phyloP scores from a whole-genome alignment of 1,140 invertebrate genomes.

The Bombus consobrinus region DNA sequence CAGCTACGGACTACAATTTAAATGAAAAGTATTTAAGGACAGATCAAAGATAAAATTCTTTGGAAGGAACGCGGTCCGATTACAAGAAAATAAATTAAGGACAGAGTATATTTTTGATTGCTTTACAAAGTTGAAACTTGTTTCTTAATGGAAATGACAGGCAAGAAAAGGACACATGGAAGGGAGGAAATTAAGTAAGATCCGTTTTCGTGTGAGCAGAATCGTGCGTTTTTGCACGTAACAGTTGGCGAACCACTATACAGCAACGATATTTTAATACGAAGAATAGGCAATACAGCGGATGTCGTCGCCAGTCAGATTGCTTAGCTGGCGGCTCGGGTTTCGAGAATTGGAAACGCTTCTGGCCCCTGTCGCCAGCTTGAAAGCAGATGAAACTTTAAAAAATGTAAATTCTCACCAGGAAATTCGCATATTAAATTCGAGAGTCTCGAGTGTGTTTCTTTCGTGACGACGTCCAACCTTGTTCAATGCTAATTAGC shows the following conservation, averaged over 20 bases:
- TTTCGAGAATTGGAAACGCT: constrained; percentile 31
- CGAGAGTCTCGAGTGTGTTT: background rate
- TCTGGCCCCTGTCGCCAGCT: background rate
- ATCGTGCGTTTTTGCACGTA: background rate
- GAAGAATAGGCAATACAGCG: constrained; percentile 28
- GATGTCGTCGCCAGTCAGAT: constrained; percentile 4
- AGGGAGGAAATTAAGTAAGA: background rate
- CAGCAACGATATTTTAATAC: constrained; percentile 21
- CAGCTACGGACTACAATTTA: background rate
- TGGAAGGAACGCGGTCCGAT: background rate
- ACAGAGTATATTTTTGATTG: background rate
- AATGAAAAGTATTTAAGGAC: background rate
- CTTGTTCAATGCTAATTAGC: constrained; percentile 39
- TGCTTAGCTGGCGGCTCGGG: constrained; percentile 46
- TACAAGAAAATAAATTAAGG: background rate
- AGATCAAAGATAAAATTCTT: background rate
- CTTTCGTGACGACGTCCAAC: constrained; percentile 8
- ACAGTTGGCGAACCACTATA: background rate
- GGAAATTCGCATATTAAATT: constrained; percentile 24
- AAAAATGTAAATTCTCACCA: constrained; percentile 27
- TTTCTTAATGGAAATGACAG: background rate
- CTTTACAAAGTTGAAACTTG: background rate
- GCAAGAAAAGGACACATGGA: background rate
- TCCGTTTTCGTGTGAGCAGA: background rate
- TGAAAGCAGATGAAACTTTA: constrained; percentile 5